A percentile compares a stretch with the other conserved stretches of the same genome.
phyloP scores from a whole-genome alignment of 1,140 invertebrate species.

The Trichomalopsis sarcophagae region DNA sequence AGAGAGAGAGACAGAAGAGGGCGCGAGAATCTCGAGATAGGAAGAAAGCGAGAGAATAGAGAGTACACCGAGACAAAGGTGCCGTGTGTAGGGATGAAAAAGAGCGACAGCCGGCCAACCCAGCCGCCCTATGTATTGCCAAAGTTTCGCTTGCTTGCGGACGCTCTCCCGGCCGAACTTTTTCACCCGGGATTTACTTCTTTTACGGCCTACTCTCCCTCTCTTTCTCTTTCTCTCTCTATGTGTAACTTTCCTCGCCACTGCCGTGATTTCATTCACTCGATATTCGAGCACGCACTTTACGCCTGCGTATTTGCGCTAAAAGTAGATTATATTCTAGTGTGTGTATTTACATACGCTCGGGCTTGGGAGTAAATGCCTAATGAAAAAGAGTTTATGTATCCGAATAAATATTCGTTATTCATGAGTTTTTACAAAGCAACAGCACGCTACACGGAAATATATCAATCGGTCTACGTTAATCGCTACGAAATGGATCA shows the following conservation, averaged over 20 bases:
- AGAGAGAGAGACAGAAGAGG: not conserved
- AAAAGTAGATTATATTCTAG: too few species aligned
- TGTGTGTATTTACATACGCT: too few species aligned
- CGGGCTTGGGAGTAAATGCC: too few species aligned
- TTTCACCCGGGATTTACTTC: constrained; percentile 30
- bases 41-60: not conserved
- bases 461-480: too few species aligned
- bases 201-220: not conserved
- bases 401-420: too few species aligned
- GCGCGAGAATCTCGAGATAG: not conserved
- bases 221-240: not conserved
- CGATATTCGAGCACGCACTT: not conserved
- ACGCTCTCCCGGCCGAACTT: constrained; percentile 17
- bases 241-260: not conserved
- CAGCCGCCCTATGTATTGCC: constrained; percentile 9
- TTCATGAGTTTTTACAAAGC: too few species aligned
- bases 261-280: not conserved
- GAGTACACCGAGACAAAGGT: not conserved
- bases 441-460: too few species aligned
- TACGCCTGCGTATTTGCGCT: too few species aligned
- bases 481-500: too few species aligned
- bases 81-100: constrained; percentile 26
- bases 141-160: constrained; percentile 29
- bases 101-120: constrained; percentile 5
- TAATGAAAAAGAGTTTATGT: too few species aligned